Conservation (phyloP, 2,797 vertebrate species). For the Pitangus sulphuratus region DNA sequence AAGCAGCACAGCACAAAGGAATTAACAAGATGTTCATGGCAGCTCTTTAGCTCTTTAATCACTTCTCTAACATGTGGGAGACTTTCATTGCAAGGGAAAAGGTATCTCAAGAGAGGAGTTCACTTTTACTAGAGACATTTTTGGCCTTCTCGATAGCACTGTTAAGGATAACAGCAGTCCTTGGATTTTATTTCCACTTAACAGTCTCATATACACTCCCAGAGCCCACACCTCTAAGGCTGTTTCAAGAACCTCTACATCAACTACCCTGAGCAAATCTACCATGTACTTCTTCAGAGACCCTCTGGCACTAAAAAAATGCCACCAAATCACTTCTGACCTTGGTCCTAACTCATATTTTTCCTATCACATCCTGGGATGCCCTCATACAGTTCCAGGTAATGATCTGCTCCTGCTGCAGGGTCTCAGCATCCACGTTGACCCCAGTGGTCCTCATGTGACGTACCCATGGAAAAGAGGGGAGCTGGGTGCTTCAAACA, state of each 20-base stretch:
- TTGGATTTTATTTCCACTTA: neutral
- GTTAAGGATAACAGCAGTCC: neutral
- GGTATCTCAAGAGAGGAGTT: neutral
- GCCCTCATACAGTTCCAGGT: neutral
- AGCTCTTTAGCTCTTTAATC: slow-evolving; percentile 41
- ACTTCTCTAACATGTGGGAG: neutral
- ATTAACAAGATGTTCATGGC: slow-evolving; percentile 51
- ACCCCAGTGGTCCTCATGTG: neutral
- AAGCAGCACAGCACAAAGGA: slow-evolving; percentile 63
- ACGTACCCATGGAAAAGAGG: neutral
- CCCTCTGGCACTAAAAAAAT: neutral
- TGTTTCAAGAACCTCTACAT: neutral
- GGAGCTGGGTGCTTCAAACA: neutral
- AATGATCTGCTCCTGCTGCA: neutral
- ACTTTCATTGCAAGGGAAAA: slow-evolving; percentile 2
- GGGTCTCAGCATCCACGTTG: neutral
- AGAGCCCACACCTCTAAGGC: neutral
- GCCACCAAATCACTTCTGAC: neutral
- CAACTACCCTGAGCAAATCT: neutral
- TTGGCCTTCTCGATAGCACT: neutral
- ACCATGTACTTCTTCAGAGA: neutral
- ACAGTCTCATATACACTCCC: neutral
- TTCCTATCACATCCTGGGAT: neutral
- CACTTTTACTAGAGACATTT: neutral
- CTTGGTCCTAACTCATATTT: neutral